Conservation (phyloP, 1,140 invertebrate genomes). For the Camponotus pennsylvanicus region DNA sequence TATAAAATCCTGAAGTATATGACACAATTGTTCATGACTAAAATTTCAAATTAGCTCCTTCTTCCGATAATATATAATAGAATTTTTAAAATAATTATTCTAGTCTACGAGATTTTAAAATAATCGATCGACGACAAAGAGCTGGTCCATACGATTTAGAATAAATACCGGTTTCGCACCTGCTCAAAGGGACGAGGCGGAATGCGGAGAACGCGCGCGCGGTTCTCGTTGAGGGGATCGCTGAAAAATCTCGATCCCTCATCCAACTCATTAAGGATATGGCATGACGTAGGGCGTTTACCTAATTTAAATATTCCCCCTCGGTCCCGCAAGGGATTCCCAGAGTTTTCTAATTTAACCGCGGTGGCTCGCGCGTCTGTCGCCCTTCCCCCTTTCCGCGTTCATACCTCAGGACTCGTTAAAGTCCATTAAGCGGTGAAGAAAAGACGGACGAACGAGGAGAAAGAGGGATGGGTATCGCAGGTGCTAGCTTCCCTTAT, state of each 20-base stretch:
- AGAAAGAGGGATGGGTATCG: neutral
- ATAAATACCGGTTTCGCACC: slow-evolving; percentile 58
- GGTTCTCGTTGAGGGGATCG: slow-evolving; percentile 46
- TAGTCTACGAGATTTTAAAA: neutral
- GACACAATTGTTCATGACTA: slow-evolving; percentile 1
- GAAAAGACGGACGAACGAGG: slow-evolving; percentile 39
- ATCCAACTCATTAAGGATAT: slow-evolving; percentile 70
- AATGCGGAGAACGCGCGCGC: slow-evolving; percentile 36
- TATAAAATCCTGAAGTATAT: neutral
- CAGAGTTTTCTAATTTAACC: slow-evolving; percentile 77
- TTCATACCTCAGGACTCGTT: slow-evolving; percentile 61
- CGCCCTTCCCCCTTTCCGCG: slow-evolving; percentile 7
- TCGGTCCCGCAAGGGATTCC: slow-evolving; percentile 25
- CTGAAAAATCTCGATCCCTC: slow-evolving; percentile 71
- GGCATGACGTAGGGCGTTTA: slow-evolving; percentile 58
- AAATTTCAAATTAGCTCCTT: neutral
- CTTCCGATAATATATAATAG: neutral
- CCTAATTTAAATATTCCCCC: slow-evolving; percentile 73
- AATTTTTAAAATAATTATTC: neutral
- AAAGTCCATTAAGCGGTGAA: slow-evolving; percentile 67
- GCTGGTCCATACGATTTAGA: neutral
- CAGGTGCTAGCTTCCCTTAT: slow-evolving; percentile 36
- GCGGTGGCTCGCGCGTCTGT: slow-evolving; percentile 53
- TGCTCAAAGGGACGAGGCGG: slow-evolving; percentile 25
- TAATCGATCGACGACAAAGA: neutral